Conservation (phyloP, 1,140 invertebrate species). For the Platyscapa corneri region DNA sequence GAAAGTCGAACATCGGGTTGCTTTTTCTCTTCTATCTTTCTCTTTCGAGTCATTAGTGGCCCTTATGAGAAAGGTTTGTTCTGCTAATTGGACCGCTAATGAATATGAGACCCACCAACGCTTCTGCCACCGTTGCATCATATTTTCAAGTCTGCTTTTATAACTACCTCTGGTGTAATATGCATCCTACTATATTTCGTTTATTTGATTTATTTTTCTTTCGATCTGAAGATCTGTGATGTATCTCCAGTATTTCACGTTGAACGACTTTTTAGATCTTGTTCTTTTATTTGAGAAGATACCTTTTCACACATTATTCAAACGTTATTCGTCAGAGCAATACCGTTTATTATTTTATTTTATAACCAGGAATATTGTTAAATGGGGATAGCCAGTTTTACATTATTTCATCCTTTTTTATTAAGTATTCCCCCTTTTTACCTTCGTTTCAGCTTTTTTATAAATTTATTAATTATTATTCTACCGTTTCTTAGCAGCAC, state of each 20-base stretch:
- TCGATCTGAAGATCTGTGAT: neutral
- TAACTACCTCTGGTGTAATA: neutral
- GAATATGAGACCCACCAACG: neutral
- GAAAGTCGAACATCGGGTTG: neutral
- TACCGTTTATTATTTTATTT: too few relatives aligned
- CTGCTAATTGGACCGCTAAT: slow-evolving; percentile 44
- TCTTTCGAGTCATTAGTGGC: neutral
- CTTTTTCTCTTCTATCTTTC: neutral
- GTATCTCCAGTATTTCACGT: neutral
- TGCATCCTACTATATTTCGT: neutral
- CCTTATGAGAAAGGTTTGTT: slow-evolving; percentile 11
- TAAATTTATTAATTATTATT: too few relatives aligned
- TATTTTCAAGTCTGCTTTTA: neutral
- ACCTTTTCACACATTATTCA: neutral
- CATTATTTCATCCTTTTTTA: too few relatives aligned
- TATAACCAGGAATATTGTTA: too few relatives aligned
- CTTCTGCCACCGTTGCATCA: neutral
- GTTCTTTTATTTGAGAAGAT: neutral
- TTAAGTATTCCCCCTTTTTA: too few relatives aligned
- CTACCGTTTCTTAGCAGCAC: too few relatives aligned
- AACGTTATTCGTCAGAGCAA: too few relatives aligned
- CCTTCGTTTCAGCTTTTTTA: too few relatives aligned
- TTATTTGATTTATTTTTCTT: neutral
- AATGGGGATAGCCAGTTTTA: too few relatives aligned
- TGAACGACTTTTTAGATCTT: neutral